phyloP scores from a whole-genome alignment of 1,140 invertebrate genomes.

The Neotoxoptera formosana region DNA sequence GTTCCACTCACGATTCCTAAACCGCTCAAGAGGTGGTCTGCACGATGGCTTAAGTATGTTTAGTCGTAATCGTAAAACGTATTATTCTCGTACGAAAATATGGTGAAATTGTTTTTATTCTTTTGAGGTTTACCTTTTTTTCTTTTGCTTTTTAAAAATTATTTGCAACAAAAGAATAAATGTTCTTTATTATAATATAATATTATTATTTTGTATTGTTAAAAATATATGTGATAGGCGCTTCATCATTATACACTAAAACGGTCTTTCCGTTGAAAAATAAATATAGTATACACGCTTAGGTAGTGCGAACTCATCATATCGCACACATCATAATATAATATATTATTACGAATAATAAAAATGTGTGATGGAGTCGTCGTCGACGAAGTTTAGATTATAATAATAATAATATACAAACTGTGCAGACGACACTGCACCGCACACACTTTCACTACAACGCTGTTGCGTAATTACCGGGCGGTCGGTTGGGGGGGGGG shows the following conservation, averaged over 20 bases:
- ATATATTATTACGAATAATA: background rate
- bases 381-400: background rate
- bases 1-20: background rate
- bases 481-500: too few relatives aligned
- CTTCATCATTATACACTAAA: background rate
- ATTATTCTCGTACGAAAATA: background rate
- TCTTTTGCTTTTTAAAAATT: background rate
- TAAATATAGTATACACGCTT: background rate
- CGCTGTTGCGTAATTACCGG: background rate
- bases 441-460: background rate
- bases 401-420: too few relatives aligned
- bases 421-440: background rate
- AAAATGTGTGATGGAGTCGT: background rate
- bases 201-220: background rate
- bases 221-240: background rate
- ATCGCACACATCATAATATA: background rate
- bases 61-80: background rate
- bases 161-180: background rate
- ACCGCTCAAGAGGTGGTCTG: background rate
- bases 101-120: constrained; percentile 11
- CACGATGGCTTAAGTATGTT: background rate
- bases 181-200: background rate
- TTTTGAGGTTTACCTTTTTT: constrained; percentile 1
- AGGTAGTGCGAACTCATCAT: background rate
- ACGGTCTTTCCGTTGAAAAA: background rate